Percentiles rank a stretch among this genome's conserved stretches.
phyloP scores from a whole-genome alignment of 2,888 invertebrate species.

The Pristionchus entomophagus region DNA sequence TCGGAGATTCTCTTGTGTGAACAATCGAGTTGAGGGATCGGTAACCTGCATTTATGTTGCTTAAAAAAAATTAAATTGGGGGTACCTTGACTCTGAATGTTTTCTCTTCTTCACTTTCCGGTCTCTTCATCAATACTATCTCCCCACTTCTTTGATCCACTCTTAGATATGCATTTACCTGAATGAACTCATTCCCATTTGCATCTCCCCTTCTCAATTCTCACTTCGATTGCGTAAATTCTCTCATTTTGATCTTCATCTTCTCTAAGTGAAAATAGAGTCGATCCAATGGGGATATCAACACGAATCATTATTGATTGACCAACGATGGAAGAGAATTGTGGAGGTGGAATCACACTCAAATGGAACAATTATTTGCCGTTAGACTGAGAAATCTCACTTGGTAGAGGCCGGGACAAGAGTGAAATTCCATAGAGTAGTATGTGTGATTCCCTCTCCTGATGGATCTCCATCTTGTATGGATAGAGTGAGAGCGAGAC shows the following conservation, averaged over 20 bases:
- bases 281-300: background rate
- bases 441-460: background rate
- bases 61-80: too few species aligned
- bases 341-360: background rate
- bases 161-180: background rate
- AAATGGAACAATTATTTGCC: background rate
- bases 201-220: background rate
- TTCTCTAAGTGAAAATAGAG: slow-evolving; percentile 11
- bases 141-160: slow-evolving; percentile 10
- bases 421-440: slow-evolving; percentile 15
- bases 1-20: too few species aligned
- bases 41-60: too few species aligned
- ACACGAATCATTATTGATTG: slow-evolving; percentile 41
- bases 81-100: slow-evolving; percentile 33
- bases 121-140: background rate
- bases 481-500: background rate
- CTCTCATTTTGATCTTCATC: background rate
- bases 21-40: too few species aligned
- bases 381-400: background rate
- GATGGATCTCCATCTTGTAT: slow-evolving; percentile 32
- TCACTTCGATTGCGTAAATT: slow-evolving; percentile 26
- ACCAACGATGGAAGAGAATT: slow-evolving; percentile 18
- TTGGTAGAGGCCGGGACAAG: background rate
- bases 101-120: background rate
- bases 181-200: background rate